Base-by-base conservation (phyloP, 2,797 vertebrate species). In the Garrulus glandarius region DNA sequence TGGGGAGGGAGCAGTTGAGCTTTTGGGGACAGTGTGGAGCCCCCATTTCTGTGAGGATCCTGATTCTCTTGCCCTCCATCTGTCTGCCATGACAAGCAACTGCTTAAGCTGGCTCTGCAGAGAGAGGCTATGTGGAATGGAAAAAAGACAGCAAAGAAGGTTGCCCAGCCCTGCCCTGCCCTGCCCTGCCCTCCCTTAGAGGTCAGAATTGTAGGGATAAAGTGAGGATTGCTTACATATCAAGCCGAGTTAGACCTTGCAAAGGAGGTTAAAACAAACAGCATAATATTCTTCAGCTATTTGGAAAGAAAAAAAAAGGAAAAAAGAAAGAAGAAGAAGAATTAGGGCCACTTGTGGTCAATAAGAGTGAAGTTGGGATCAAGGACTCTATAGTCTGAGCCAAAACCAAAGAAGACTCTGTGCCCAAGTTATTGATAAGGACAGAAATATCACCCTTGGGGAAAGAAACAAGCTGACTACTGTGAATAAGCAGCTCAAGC, bases 241-340 rank as follows among this genome's bases (percentile, higher is more conserved):
- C 76, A 87, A 75, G 70, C 84, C 82, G 78, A 87, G 70, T 68
- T 96, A 89, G 89, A 56, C 63, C 22, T 79, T 76, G 39, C 68
- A 89, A 55, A 87, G 56, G 15, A 87, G 72, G 81, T 91, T 94
- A 80, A 87, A 89, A 91, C 71, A 94, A 94, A 89, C 13, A 39
- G 53, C 60, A 50, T 63, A 67, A 89, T 30, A 74, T 50, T 92
- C 46, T 83, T 93, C 65, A 80, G 60, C 52, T 94, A 9, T 74
- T 41, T 82, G 32, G 11, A 19, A 43, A 19, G 2, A 2, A 10
- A 3, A 9, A n/a, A 10, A 6, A 24, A 72, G 32, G 8, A 7
- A 24, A 8, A 39, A 27, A 21, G 21, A 10, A 29, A 19, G 39
- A 43, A 9, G 8, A 36, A 8, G 11, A 63, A 80, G 6, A 80